Base-by-base conservation (phyloP, 2,113 vertebrate species). In the Rhombomys opimus region DNA sequence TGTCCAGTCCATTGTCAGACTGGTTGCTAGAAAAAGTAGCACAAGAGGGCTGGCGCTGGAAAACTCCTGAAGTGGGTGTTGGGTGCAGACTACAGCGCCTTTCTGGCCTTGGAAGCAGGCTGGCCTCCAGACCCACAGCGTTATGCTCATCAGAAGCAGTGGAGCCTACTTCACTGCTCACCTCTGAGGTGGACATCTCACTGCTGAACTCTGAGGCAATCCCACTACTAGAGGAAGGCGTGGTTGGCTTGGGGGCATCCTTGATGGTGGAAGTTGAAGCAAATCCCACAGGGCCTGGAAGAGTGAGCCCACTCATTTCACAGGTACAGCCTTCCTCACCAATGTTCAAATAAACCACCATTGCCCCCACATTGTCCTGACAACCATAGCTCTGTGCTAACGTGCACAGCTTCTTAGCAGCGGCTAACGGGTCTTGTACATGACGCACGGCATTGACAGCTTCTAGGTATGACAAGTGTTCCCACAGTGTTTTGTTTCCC, bases 381-480 rank as follows among this genome's bases (percentile, higher is more conserved):
- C 99, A 99, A 2, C 99, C 99, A 2, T 99, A 99, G 98, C 99
- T 99, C 98, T 99, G 99, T 23, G 99, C 99, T 95, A 99, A 98
- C 1, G 99, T 99, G 98, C 99, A 99, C 81, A 99, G 99, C 97
- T 99, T 99, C 98, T 99, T 99, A 32, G 99, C 99, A 90, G 99
- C 99, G 15, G 99, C 99, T 11, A 99, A 98, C 0, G 99, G 99
- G 97, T 99, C 99, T 0, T 98, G 98, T 7, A 99, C 98, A 0
- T 99, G 99, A 95, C 99, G 98, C 86, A 99, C 99, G 0, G 99
- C 99, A 15, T 96, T 97, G 46, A 99, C 98, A 0, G 99, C 99
- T 98, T 99, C 99, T 80, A 98, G 95, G 17, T 99, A 99, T 32
- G 99, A 99, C 87, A 99, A 98, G 75, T 99, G 97, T 96, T 99